Percentiles rank a stretch among this genome's conserved stretches.
Conservation (phyloP, 1,140 invertebrate species). For the Ptiloglossa arizonensis region DNA sequence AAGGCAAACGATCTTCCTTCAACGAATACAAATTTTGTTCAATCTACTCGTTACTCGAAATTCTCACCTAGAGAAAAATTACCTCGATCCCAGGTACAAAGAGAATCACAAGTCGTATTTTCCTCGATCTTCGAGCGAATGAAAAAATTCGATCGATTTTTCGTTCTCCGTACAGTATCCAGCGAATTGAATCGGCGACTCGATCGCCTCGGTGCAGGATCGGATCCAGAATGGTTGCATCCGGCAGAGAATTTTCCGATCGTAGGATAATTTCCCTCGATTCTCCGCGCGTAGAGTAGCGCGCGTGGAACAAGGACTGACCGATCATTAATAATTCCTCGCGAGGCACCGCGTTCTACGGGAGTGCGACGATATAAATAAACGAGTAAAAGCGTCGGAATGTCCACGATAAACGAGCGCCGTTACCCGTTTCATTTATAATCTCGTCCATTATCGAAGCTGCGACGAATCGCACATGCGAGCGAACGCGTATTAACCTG, state of each 20-base stretch:
- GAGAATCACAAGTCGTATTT: too few relatives aligned
- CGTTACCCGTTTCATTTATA: slow-evolving; percentile 18
- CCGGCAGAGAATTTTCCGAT: neutral
- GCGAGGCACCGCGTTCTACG: slow-evolving; percentile 15
- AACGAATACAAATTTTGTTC: too few relatives aligned
- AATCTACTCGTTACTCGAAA: too few relatives aligned
- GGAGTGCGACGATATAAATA: neutral
- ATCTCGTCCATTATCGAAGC: neutral
- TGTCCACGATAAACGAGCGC: neutral
- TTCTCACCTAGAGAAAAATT: too few relatives aligned
- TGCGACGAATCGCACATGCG: neutral
- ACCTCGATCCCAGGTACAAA: too few relatives aligned
- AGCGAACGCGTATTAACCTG: neutral
- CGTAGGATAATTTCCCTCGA: neutral
- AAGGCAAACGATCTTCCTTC: too few relatives aligned
- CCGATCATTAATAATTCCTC: neutral
- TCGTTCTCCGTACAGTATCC: too few relatives aligned
- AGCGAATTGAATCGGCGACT: too few relatives aligned
- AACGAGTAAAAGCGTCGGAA: slow-evolving; percentile 14
- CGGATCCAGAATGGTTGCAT: too few relatives aligned
- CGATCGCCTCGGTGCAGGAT: too few relatives aligned
- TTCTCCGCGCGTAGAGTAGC: neutral
- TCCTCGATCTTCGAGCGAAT: too few relatives aligned
- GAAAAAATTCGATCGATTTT: too few relatives aligned
- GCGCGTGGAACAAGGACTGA: neutral